Conservation (phyloP, 2,797 vertebrate species). For the Aldrovandia affinis region DNA sequence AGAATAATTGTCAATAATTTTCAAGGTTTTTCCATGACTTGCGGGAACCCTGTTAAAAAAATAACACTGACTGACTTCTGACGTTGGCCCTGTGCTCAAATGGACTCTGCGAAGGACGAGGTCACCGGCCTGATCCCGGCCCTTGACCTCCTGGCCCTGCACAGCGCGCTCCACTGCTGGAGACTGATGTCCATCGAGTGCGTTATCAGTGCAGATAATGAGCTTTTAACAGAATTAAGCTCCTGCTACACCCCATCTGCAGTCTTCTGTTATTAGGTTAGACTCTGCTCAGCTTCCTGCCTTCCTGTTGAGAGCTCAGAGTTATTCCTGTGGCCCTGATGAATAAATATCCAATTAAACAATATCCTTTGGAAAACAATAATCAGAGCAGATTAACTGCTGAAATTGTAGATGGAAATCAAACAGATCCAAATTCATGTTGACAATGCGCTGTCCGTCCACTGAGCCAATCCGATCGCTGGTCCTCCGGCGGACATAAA, state of each 20-base stretch:
- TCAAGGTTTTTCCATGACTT: no score
- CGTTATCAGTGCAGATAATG: slow-evolving; percentile 7
- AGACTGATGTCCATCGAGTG: background rate
- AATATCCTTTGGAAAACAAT: slow-evolving; percentile 29
- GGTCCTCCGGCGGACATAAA: background rate
- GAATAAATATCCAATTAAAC: slow-evolving; percentile 46
- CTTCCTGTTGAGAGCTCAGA: background rate
- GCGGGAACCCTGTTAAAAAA: no score
- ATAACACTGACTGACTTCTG: background rate
- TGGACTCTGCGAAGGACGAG: background rate
- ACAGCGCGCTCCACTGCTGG: background rate
- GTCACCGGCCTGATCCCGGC: background rate
- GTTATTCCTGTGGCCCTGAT: slow-evolving; percentile 27
- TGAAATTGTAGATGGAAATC: slow-evolving; percentile 28
- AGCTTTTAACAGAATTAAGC: background rate
- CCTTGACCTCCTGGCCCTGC: background rate
- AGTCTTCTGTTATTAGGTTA: slow-evolving; percentile 1
- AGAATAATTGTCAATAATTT: no score
- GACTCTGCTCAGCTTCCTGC: slow-evolving; percentile 10
- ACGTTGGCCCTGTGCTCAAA: background rate
- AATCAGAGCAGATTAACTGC: slow-evolving; percentile 35
- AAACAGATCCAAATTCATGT: background rate
- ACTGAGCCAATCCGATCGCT: background rate
- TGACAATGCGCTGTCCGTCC: background rate
- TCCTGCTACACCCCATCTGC: background rate